Percentiles rank a stretch among this genome's conserved stretches.
phyloP scores from a whole-genome alignment of 2,113 vertebrate genomes.

The Casuarius casuarius region DNA sequence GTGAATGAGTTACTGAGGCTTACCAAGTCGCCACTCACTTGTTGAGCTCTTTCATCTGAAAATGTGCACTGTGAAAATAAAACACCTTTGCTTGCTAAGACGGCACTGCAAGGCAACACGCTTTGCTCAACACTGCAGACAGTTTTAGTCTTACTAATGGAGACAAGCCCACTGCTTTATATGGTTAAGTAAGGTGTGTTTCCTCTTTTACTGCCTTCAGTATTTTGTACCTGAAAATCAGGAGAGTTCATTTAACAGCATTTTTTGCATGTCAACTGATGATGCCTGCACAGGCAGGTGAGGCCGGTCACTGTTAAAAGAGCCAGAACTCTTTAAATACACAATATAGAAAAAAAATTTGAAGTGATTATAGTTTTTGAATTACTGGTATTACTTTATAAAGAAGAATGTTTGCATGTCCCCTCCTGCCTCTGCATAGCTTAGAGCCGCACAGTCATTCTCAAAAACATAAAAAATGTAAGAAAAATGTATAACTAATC shows the following conservation, averaged over 20 bases:
- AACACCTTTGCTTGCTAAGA: background rate
- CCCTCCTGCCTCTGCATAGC: background rate
- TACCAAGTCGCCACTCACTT: background rate
- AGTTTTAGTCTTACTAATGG: background rate
- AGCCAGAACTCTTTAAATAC: background rate
- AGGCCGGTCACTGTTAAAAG: background rate
- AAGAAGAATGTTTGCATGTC: constrained; percentile 28
- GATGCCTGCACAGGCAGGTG: background rate
- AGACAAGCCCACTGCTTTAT: background rate
- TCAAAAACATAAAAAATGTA: background rate
- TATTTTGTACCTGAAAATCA: background rate
- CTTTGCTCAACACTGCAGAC: background rate
- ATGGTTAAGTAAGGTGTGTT: background rate
- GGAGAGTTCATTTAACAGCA: background rate
- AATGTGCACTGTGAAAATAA: background rate
- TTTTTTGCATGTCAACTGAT: background rate
- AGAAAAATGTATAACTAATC: constrained; percentile 9
- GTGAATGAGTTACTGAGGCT: background rate
- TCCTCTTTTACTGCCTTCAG: background rate
- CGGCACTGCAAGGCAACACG: background rate
- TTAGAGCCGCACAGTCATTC: background rate
- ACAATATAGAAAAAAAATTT: background rate
- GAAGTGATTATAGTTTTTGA: constrained; percentile 6
- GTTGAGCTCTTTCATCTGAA: background rate
- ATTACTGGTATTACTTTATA: background rate